phyloP scores from a whole-genome alignment of 2,113 vertebrate species.

The Coryphaenoides rupestris region DNA sequence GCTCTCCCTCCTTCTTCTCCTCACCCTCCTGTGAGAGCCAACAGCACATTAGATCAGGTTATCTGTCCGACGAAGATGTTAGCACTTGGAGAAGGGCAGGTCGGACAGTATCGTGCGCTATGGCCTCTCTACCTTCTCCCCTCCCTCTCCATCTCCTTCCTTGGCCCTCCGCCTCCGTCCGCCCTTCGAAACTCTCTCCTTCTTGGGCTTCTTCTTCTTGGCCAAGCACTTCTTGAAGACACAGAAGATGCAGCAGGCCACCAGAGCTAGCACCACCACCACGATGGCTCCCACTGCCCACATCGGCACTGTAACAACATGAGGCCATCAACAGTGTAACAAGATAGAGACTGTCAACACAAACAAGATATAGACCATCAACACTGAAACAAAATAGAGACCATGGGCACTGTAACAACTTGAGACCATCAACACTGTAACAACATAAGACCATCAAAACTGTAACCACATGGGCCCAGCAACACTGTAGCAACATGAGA shows the following conservation, averaged over 20 bases:
- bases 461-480: too few relatives aligned
- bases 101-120: neutral
- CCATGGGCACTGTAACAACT: too few relatives aligned
- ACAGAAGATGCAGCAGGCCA: conserved; percentile 77
- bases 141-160: conserved; percentile 57
- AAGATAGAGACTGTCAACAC: neutral
- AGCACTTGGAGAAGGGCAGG: too few relatives aligned
- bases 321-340: neutral
- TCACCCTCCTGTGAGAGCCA: conserved; percentile 69
- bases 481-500: too few relatives aligned
- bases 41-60: too few relatives aligned
- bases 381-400: too few relatives aligned
- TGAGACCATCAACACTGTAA: too few relatives aligned
- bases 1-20: conserved; percentile 74
- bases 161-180: conserved; percentile 65
- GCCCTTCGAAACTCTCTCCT: conserved; percentile 77
- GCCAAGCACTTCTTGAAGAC: conserved; percentile 78
- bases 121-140: conserved; percentile 50
- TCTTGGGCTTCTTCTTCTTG: conserved; percentile 81
- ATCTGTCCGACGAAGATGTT: too few relatives aligned
- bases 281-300: conserved; percentile 83
- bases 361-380: neutral
- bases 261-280: conserved; percentile 71
- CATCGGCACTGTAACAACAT: conserved; percentile 71
- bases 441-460: too few relatives aligned